Base-by-base conservation (phyloP, 1,140 invertebrate species). In the Apis laboriosa region DNA sequence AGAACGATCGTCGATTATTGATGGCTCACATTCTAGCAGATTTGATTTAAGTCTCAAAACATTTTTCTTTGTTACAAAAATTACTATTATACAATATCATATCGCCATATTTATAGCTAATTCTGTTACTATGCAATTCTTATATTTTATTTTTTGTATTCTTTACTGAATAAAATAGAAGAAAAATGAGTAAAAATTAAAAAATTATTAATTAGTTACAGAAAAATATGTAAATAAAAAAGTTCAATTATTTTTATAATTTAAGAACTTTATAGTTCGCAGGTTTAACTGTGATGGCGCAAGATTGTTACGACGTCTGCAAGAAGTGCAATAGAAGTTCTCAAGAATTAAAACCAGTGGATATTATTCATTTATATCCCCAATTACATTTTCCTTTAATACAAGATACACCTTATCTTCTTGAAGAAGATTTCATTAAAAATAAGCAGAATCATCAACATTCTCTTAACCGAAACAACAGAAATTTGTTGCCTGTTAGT, bases 401-500 rank as follows among this genome's bases (percentile, higher is more conserved):
- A 9, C 73, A 56, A 68, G 84, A 88, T 3, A 1, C 77, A 12
- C 78, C 73, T 43, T 86, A 90, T 79, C 24, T 88, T 15, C 79
- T 90, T 51, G 85, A 91, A 24, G 84, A 84, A 28, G 55, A 86
- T 49, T 84, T 89, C 55, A 24, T 66, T 9, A 55, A 80, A 21
- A 80, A 86, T 55, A 21, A n/a, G 15, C 15, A 21, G 8, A 66
- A 21, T 4, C 55, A 64, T 5, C 49, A 80, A 56, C 72, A 24
- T 15, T 21, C 74, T 4, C 53, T 89, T 11, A 28, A 66, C 34
- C 90, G 90, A 74, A 68, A 81, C 17, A 84, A 87, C 68, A 82
- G 90, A 60, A 86, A 90, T 77, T 86, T 86, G 55, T 75, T 84
- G 51, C 83, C 84, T 8, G 92, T 92, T 64, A 85, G 90, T 88